Percentiles rank a stretch among this genome's conserved stretches.
These are phyloP conservation scores for Conus betulinus DNA, from an alignment of 1,140 invertebrate genomes.

Conservation along the genomic window DNA sequence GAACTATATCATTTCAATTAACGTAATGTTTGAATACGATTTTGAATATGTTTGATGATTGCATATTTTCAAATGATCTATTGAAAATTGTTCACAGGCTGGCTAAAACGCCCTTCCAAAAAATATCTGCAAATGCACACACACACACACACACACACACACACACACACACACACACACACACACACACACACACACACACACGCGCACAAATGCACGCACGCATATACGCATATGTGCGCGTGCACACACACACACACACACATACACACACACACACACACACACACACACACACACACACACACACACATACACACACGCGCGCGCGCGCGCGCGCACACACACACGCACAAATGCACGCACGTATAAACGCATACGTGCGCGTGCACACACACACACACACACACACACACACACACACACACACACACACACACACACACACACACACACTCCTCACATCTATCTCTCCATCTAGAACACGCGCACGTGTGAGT, in stretches of 20 bases:
- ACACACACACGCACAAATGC: too few relatives aligned
- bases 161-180: too few relatives aligned
- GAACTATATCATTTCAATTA: too few relatives aligned
- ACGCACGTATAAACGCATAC: background rate
- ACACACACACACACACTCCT: background rate
- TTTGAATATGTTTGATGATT: too few relatives aligned
- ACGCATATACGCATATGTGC: background rate
- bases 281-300: constrained; percentile 1
- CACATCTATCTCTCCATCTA: too few relatives aligned
- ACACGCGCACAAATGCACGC: too few relatives aligned
- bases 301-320: background rate
- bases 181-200: background rate
- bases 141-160: too few relatives aligned
- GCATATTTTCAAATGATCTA: too few relatives aligned
- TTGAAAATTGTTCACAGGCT: too few relatives aligned
- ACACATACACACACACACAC: background rate
- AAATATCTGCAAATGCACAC: too few relatives aligned
- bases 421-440: background rate
- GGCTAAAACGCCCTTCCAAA: too few relatives aligned
- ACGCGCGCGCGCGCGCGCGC: background rate
- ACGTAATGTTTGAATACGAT: too few relatives aligned
- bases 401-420: background rate
- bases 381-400: background rate
- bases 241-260: background rate
- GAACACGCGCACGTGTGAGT: background rate